Evolutionary conservation across 2,888 invertebrate genomes (phyloP).

Genomic region (Chalcis sispes): DNA sequence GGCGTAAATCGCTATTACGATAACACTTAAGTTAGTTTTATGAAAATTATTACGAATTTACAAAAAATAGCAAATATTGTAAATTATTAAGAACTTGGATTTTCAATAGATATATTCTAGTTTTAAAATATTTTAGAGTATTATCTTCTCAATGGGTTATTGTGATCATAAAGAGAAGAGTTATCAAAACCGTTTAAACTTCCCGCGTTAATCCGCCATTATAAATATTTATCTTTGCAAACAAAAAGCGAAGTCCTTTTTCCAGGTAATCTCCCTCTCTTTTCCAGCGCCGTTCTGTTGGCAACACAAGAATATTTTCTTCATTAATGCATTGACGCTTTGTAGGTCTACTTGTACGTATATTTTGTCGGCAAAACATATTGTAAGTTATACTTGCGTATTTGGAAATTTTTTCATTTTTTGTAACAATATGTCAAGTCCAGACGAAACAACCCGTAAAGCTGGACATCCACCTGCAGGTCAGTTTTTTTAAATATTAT

Average conservation of each 20-base stretch:
- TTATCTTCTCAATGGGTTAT: too few relatives aligned
- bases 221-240: not conserved
- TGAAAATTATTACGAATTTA: too few relatives aligned
- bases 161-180: too few relatives aligned
- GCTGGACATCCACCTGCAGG: constrained; percentile 95
- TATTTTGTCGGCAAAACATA: constrained; percentile 40
- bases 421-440: constrained; percentile 78
- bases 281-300: constrained; percentile 31
- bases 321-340: constrained; percentile 32
- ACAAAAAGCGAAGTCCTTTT: not conserved
- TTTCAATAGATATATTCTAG: too few relatives aligned
- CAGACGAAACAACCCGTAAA: constrained; percentile 82
- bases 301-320: constrained; percentile 30
- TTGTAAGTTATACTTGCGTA: constrained; percentile 16
- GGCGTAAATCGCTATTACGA: too few relatives aligned
- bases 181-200: too few relatives aligned
- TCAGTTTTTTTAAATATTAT: constrained; percentile 74
- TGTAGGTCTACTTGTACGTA: not conserved
- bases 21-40: too few relatives aligned
- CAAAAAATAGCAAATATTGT: too few relatives aligned
- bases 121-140: too few relatives aligned
- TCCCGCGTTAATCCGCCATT: constrained; percentile 4
- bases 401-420: not conserved
- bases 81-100: too few relatives aligned
- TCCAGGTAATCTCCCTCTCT: constrained; percentile 19